Evolutionary conservation across 2,797 vertebrate genomes (phyloP).

Genomic region (Sebastes umbrosus): DNA sequence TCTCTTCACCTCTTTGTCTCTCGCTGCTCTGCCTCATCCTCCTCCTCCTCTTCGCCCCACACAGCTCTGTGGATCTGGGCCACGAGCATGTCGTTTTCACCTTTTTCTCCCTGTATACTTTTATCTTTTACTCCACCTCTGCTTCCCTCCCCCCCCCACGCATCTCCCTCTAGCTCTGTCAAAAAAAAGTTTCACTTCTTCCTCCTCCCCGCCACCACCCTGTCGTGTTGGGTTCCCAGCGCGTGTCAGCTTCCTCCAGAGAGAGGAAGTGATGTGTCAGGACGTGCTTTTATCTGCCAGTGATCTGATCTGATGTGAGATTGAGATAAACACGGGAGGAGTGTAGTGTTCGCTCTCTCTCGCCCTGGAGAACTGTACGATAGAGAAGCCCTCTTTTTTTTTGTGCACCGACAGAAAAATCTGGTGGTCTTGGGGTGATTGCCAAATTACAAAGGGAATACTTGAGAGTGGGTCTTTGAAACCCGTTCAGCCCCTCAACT

Average conservation of each 20-base stretch:
- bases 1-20: constrained; percentile 60
- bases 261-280: constrained; percentile 79
- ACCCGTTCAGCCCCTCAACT: constrained; percentile 19
- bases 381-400: constrained; percentile 22
- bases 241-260: constrained; percentile 73
- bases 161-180: constrained; percentile 23
- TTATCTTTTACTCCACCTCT: background rate
- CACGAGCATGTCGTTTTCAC: constrained; percentile 46
- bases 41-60: constrained; percentile 26
- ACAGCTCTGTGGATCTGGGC: constrained; percentile 42
- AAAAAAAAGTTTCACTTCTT: constrained; percentile 45
- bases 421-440: constrained; percentile 40
- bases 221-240: constrained; percentile 63
- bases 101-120: background rate
- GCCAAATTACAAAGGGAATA: constrained; percentile 52
- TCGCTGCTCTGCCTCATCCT: constrained; percentile 9
- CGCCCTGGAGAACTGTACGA: constrained; percentile 35
- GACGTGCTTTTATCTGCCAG: constrained; percentile 76
- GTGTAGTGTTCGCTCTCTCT: constrained; percentile 35
- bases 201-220: constrained; percentile 10
- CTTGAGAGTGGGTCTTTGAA: constrained; percentile 10
- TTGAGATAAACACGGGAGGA: constrained; percentile 67
- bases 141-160: background rate
- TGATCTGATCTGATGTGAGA: constrained; percentile 80
- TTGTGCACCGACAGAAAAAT: constrained; percentile 12